Evolutionary conservation across 2,797 vertebrate species (phyloP).

Genomic region (Microchirus variegatus): DNA sequence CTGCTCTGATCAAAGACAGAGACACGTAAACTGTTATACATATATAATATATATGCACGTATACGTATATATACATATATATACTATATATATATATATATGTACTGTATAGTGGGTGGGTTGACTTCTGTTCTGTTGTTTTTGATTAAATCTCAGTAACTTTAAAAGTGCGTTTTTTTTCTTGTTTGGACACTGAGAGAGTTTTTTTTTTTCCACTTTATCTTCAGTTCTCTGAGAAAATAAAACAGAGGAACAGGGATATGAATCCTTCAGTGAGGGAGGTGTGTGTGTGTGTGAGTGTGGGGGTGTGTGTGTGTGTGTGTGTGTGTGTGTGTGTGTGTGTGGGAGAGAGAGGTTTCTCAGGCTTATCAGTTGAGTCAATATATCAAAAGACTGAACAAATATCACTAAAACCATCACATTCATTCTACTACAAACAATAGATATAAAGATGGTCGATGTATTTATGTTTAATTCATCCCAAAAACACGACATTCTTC

Average conservation of each 20-base stretch:
- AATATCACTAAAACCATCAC: constrained; percentile 9
- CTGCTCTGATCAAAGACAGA: too few species aligned
- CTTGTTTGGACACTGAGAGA: constrained; percentile 15
- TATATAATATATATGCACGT: too few species aligned
- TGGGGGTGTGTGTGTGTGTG: background rate
- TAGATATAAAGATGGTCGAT: too few species aligned
- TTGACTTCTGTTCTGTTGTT: too few species aligned
- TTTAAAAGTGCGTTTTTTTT: too few species aligned
- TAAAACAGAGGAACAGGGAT: constrained; percentile 68
- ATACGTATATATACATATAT: too few species aligned
- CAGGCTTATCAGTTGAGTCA: constrained; percentile 48
- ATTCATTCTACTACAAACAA: constrained; percentile 4
- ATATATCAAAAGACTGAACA: constrained; percentile 19
- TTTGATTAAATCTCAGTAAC: too few species aligned
- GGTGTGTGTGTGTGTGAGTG: constrained; percentile 30
- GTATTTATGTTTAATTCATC: too few species aligned
- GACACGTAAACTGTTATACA: too few species aligned
- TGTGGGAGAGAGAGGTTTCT: constrained; percentile 30
- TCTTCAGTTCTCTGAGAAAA: constrained; percentile 57
- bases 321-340: constrained; percentile 9
- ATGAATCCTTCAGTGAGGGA: constrained; percentile 56
- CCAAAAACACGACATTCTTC: too few species aligned
- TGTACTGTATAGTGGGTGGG: too few species aligned
- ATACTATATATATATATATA: too few species aligned
- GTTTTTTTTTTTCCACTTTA: constrained; percentile 43